These are phyloP conservation scores for Moxostoma hubbsi DNA, from an alignment of 2,797 vertebrate species.

Conservation along the genomic window DNA sequence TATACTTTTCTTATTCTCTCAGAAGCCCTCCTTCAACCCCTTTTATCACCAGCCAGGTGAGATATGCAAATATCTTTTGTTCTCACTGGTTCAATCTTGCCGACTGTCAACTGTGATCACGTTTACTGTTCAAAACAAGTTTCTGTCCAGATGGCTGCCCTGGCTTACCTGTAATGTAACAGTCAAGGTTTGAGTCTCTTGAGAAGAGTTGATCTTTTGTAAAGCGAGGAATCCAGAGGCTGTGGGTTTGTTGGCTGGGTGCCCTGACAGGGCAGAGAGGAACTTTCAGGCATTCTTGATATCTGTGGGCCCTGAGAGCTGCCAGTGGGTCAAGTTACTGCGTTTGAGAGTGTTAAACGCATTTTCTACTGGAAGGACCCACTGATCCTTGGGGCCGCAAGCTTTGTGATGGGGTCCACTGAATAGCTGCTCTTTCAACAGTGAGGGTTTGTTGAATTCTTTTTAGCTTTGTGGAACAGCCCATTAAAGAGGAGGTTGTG, in stretches of 20 bases:
- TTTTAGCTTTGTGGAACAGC: neutral
- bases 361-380: constrained; percentile 20
- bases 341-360: constrained; percentile 50
- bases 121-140: neutral
- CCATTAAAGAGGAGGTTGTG: neutral
- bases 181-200: neutral
- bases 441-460: neutral
- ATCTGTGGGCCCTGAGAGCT: constrained; percentile 50
- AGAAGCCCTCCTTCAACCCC: too few relatives aligned
- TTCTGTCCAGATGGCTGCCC: neutral
- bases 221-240: constrained; percentile 37
- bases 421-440: neutral
- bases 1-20: too few relatives aligned
- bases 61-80: neutral
- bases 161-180: constrained; percentile 18
- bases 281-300: constrained; percentile 26
- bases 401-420: neutral
- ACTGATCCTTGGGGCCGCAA: neutral
- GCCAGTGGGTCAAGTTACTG: constrained; percentile 68
- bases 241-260: constrained; percentile 45
- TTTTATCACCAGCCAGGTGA: neutral
- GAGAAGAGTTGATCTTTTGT: constrained; percentile 11
- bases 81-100: neutral
- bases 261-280: constrained; percentile 19
- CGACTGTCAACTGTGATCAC: neutral